These are phyloP conservation scores for Mus spretus DNA, from an alignment of 2,797 vertebrate genomes.

Conservation along the genomic window DNA sequence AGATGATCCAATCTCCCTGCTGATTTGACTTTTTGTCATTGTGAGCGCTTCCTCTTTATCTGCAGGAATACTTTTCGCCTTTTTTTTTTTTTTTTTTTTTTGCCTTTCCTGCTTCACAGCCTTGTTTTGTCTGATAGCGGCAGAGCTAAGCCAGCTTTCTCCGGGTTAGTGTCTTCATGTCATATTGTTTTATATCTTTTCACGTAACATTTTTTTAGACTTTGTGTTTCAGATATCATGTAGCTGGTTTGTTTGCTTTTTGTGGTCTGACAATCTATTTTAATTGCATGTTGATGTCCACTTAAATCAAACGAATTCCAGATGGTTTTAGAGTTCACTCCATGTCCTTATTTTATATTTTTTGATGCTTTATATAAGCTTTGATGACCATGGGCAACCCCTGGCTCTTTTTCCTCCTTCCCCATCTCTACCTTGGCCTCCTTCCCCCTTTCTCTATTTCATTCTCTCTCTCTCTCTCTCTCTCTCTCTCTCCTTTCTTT, in stretches of 20 bases:
- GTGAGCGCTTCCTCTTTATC: constrained; percentile 34
- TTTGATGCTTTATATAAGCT: not conserved
- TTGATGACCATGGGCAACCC: not conserved
- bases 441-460: not conserved
- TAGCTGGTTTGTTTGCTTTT: constrained; percentile 1
- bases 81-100: no score
- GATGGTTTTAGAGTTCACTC: constrained; percentile 19
- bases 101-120: not conserved
- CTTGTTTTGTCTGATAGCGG: not conserved
- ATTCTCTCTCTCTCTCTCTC: not conserved
- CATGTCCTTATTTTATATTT: not conserved
- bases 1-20: constrained; percentile 58
- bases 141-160: not conserved
- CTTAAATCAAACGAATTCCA: constrained; percentile 6
- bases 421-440: no score
- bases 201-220: not conserved
- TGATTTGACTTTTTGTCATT: constrained; percentile 52
- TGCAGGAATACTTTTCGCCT: constrained; percentile 12
- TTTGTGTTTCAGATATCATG: not conserved
- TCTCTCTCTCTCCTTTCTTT: rapidly evolving
- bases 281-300: not conserved
- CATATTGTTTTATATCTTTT: constrained; percentile 35
- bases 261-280: not conserved
- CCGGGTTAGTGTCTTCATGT: not conserved
- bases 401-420: not conserved